These are phyloP conservation scores for Dendropsophus ebraccatus DNA, from an alignment of 2,113 vertebrate species.

Conservation along the genomic window DNA sequence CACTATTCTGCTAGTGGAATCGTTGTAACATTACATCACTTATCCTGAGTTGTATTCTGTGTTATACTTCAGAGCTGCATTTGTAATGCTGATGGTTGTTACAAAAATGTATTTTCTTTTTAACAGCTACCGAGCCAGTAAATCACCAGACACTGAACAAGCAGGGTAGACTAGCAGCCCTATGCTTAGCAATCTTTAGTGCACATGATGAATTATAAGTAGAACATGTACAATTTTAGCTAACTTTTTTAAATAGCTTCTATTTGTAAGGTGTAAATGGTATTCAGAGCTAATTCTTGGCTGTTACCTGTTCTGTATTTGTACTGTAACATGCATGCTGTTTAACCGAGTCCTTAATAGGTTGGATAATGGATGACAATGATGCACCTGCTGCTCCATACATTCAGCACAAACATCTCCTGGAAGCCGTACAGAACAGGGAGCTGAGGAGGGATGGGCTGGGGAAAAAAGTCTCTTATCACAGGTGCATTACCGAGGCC, in stretches of 20 bases:
- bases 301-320: background rate
- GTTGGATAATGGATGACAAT: constrained; percentile 5
- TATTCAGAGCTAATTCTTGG: background rate
- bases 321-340: background rate
- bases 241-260: background rate
- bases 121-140: no score
- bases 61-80: background rate
- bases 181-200: background rate
- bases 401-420: constrained; percentile 12
- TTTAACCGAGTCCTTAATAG: constrained; percentile 12
- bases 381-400: constrained; percentile 21
- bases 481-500: background rate
- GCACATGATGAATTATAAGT: background rate
- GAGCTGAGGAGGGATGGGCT: background rate
- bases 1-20: no score
- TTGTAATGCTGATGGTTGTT: background rate
- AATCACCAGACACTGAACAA: background rate
- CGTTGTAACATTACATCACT: background rate
- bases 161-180: background rate
- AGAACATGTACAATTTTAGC: background rate
- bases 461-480: background rate
- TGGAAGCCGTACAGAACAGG: background rate
- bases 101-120: no score
- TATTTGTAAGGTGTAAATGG: background rate
- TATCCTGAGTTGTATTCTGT: background rate